Percentiles rank a stretch among this genome's conserved stretches.
Evolutionary conservation across 2,888 invertebrate genomes (phyloP).

Genomic region (Chironomus riparius): DNA sequence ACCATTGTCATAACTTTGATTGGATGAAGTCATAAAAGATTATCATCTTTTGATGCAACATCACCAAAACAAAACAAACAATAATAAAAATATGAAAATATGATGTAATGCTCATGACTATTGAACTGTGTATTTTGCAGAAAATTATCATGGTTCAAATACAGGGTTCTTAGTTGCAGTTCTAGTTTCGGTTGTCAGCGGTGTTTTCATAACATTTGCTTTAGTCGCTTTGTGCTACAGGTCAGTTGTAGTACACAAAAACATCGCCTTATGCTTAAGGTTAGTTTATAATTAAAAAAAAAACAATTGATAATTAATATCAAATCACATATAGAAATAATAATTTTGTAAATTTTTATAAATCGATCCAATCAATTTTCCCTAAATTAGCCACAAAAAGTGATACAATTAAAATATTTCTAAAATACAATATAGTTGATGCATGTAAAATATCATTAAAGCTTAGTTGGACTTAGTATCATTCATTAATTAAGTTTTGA

Average conservation of each 20-base stretch:
- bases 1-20: slow-evolving; percentile 22
- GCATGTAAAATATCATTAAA: no score
- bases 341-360: slow-evolving; percentile 50
- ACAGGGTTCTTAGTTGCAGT: slow-evolving; percentile 95
- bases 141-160: slow-evolving; percentile 95
- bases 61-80: neutral
- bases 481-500: no score
- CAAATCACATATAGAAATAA: slow-evolving; percentile 39
- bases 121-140: slow-evolving; percentile 47
- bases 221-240: slow-evolving; percentile 99
- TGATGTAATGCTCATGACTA: slow-evolving; percentile 11
- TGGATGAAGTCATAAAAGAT: neutral
- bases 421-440: no score
- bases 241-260: slow-evolving; percentile 98
- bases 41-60: neutral
- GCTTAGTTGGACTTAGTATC: no score
- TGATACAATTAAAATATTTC: neutral
- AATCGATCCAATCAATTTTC: slow-evolving; percentile 40
- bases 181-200: slow-evolving; percentile 98
- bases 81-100: neutral
- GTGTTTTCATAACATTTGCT: slow-evolving; percentile 97
- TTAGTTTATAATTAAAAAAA: slow-evolving; percentile 57
- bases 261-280: slow-evolving; percentile 97
- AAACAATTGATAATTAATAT: slow-evolving; percentile 54
- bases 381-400: neutral